These are phyloP conservation scores for Hozukius guyotensis DNA, from an alignment of 2,797 vertebrate genomes.

Conservation along the genomic window DNA sequence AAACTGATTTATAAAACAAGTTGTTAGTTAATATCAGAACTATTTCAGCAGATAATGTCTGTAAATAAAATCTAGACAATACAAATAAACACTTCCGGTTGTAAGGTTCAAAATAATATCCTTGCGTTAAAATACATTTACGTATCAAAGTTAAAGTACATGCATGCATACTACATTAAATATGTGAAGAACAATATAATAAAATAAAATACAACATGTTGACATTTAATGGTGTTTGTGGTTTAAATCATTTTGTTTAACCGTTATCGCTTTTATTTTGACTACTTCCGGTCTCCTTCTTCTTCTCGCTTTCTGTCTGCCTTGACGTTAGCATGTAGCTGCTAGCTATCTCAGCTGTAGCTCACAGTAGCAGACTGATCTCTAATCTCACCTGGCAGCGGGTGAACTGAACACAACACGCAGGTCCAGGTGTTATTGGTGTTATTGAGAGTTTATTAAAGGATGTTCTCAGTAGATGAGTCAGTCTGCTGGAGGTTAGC, in stretches of 20 bases:
- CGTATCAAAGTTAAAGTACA: rapidly evolving
- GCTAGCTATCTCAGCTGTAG: neutral
- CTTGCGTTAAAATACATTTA: rapidly evolving
- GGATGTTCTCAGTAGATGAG: constrained; percentile 41
- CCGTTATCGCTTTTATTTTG: neutral
- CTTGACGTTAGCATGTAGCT: neutral
- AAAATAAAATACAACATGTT: rapidly evolving
- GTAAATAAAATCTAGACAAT: rapidly evolving
- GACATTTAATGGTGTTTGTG: rapidly evolving
- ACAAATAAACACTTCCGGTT: neutral
- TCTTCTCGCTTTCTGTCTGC: rapidly evolving
- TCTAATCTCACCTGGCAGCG: constrained; percentile 74
- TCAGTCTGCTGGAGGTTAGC: constrained; percentile 58
- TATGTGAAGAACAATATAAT: rapidly evolving
- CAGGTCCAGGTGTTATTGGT: neutral
- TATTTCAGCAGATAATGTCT: no score
- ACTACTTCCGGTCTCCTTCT: neutral
- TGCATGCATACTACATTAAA: rapidly evolving
- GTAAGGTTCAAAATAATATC: rapidly evolving
- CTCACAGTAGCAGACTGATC: neutral
- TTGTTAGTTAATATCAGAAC: neutral
- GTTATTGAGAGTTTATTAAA: neutral
- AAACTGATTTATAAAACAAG: neutral
- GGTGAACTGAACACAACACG: constrained; percentile 28
- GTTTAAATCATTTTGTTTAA: neutral